A percentile compares a stretch with the other conserved stretches of the same genome.
These are phyloP conservation scores for Noctua janthina DNA, from an alignment of 2,888 invertebrate species.

Conservation along the genomic window DNA sequence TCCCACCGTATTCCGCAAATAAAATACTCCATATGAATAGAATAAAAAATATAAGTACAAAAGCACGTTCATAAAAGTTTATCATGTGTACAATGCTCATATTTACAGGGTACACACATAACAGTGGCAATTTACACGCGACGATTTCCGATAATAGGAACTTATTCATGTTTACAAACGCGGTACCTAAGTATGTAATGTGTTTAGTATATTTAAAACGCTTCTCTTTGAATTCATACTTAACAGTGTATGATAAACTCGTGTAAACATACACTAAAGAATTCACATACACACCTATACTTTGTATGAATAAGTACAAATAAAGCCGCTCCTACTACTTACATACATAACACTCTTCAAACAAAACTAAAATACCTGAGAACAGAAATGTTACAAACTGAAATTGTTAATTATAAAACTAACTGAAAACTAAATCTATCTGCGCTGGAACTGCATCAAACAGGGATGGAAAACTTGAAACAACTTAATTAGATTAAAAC, in stretches of 20 bases:
- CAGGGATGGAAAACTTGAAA: constrained; percentile 32
- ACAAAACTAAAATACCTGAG: constrained; percentile 3
- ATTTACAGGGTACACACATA: constrained; percentile 43
- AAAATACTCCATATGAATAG: constrained; percentile 16
- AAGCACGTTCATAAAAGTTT: constrained; percentile 36
- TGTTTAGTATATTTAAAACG: constrained; percentile 26
- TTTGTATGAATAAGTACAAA: constrained; percentile 21
- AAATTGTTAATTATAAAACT: constrained; percentile 33
- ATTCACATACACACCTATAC: constrained; percentile 17
- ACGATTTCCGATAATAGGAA: constrained; percentile 53
- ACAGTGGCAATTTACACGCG: constrained; percentile 60
- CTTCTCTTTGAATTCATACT: constrained; percentile 29
- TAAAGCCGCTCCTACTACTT: constrained; percentile 4
- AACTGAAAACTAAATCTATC: constrained; percentile 20
- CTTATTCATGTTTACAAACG: constrained; percentile 46
- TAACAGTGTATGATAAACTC: constrained; percentile 26
- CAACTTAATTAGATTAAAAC: constrained; percentile 47
- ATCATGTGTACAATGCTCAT: constrained; percentile 39
- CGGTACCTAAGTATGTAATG: constrained; percentile 3
- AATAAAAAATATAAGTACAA: constrained; percentile 26
- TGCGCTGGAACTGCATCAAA: constrained; percentile 24
- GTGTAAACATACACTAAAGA: constrained; percentile 26
- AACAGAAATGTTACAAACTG: constrained; percentile 12
- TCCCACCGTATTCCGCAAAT: neutral
- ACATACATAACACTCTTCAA: constrained; percentile 11